A percentile compares a stretch with the other conserved stretches of the same genome.
Evolutionary conservation across 2,113 vertebrate genomes (phyloP).

Genomic region (Girardinichthys multiradiatus): DNA sequence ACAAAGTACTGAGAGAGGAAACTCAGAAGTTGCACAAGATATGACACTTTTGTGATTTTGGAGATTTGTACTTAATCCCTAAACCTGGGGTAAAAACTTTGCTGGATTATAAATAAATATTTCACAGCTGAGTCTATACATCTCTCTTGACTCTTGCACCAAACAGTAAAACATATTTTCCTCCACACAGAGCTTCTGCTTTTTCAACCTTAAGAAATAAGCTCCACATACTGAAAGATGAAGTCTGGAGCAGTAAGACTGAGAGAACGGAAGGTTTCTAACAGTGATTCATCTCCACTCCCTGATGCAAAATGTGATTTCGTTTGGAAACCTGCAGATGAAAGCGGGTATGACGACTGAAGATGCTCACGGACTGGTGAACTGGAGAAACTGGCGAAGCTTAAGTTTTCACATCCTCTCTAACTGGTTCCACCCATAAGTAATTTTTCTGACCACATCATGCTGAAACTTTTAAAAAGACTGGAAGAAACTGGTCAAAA

Average conservation of each 20-base stretch:
- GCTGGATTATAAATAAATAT: neutral
- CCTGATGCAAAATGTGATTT: conserved; percentile 22
- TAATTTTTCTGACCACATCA: conserved; percentile 15
- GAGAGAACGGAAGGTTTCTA: conserved; percentile 3
- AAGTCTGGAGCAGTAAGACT: neutral
- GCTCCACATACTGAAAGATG: neutral
- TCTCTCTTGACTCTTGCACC: conserved; percentile 17
- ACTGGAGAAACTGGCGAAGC: conserved; percentile 29
- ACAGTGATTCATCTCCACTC: conserved; percentile 10
- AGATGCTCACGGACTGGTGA: conserved; percentile 28
- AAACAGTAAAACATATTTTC: neutral
- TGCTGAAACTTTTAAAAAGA: conserved; percentile 5
- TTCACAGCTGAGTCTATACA: conserved; percentile 22
- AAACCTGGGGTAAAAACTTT: conserved; percentile 16
- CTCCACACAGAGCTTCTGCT: conserved; percentile 8
- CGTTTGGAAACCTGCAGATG: conserved; percentile 7
- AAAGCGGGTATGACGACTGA: conserved; percentile 9
- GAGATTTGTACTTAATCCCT: conserved; percentile 26
- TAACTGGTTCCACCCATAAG: neutral
- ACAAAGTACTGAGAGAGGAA: conserved; percentile 42
- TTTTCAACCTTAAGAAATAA: conserved; percentile 5
- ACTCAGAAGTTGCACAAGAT: conserved; percentile 63
- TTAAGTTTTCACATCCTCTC: conserved; percentile 16
- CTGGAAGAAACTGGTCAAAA: neutral
- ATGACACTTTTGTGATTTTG: conserved; percentile 21